Base-by-base conservation (phyloP, 2,888 invertebrate species). In the Griposia aprilina region DNA sequence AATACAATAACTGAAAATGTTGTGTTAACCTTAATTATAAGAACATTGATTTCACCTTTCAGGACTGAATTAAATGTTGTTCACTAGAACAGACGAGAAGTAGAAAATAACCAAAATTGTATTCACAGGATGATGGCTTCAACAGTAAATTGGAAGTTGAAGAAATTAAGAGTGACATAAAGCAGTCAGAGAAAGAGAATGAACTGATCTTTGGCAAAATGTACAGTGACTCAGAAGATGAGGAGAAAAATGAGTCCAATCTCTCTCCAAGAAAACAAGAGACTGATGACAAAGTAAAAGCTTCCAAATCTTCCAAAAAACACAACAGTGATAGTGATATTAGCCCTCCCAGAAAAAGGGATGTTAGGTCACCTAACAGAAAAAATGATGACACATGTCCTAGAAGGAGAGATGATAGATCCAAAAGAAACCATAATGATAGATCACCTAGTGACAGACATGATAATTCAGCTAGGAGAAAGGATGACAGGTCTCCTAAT, bases 151-250 rank as follows among this genome's bases (percentile, higher is more conserved):
- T 97, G 74, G 91, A 95, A 91, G 92, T 97, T 50, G 92, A 96
- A 92, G 96, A 97, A 93, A 94, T 97, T 67, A 94, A 94, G 81
- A 94, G 90, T 72, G 92, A 94, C 67, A 87, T 93, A 0, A 95
- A 95, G 90, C 94, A 95, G 79, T 82, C 89, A 10, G 94, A 95
- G 82, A 96, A 97, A 90, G 96, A 96, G 66, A 96, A 96, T 90
- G 95, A 95, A 90, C 67, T 96, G 5, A 91, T 96, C 23, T 97
- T 96, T 82, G 96, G 96, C 0, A 96, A 97, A 94, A 96, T 97
- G 96, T 97, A 95, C 90, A 97, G 96, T 83, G 96, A 97, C 74
- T 95, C 96, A 0, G 96, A 97, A 88, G 96, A 96, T 87, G 96
- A 97, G 17, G 88, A 92, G 62, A 92, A 94, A 59, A 91, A 94